Evolutionary conservation across 2,888 invertebrate genomes (phyloP), one percentile per base, ranked within the genome.

Genomic region (Ypsolopha scabrella): DNA sequence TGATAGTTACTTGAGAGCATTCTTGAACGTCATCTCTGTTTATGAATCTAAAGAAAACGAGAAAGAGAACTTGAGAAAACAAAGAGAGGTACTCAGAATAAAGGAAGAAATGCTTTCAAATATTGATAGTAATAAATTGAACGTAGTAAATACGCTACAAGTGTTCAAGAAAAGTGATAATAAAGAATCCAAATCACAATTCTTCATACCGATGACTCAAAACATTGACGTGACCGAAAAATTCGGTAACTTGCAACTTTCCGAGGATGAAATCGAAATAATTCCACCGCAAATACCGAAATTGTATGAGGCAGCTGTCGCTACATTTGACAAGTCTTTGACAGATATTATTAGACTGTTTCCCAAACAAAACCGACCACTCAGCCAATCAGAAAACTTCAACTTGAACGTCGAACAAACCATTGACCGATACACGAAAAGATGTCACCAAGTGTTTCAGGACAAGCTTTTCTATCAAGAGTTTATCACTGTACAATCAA

Each of bases 381-480:
- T 87, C 38, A 87, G 87, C 55, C 87, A 87, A 58, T 85, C 87
- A 0, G 87, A 87, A 52, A 85, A 79, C 56, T 85, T 83, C 48
- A 79, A 65, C 56, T 58, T 86, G 34, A 80, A 74, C 10, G 61
- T 73, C 0, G 82, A 86, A 62, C 80, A 81, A 7, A 85, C 86
- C 0, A 75, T 87, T 51, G 87, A 87, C 11, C 72, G 83, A 52
- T 87, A 87, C 33, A 87, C 87, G 0, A 63, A 79, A 8, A 65
- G 86, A 34, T 87, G 87, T 37, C 87, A 86, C 46, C 82, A 86
- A 68, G 85, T 87, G 0, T 87, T 87, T 36, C 80, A 83, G 69
- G 87, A 87, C 36, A 86, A 85, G 59, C 54, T 82, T 2, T 87
- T 87, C 56, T 81, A 85, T 54, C 78, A 83, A 61, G 86, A 87